Base-by-base conservation (phyloP, 2,113 vertebrate species). In the Xiphophorus hellerii region DNA sequence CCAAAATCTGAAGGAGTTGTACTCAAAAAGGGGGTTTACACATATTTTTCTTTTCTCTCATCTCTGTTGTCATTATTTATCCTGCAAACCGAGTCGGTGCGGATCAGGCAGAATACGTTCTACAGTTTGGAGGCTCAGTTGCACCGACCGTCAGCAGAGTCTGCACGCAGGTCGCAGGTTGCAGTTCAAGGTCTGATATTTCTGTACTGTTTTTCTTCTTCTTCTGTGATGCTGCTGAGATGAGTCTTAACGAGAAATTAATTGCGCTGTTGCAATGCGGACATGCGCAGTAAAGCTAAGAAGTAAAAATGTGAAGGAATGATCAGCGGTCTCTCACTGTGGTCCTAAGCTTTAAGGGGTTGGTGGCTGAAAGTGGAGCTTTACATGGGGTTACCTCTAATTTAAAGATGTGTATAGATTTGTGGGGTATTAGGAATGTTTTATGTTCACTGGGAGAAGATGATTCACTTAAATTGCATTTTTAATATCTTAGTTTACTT, bases 211-310 rank as follows among this genome's bases (percentile, higher is more conserved):
- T 58, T 58, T n/a, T 58, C 35, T 12, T 37, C 35, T n/a, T 10
- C 51, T 9, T 22, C 51, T 5, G 25, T n/a, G 51, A 9, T 58
- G 51, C 13, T 9, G 51, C 67, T 31, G 64, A 81, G 62, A 66
- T 25, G 54, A 54, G 3, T 69, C 58, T 66, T 83, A 42, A 76
- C 82, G 67, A n/a, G 27, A 72, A 74, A 80, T 80, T 72, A 87
- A 88, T 87, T 31, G 79, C 29, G 80, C 71, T n/a, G 28, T 27
- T 39, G 27, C 29, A 66, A 39, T 69, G 48, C 73, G 28, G 39
- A 51, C 81, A 81, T 82, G 79, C 76, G 82, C 73, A 77, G 73
- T 82, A 35, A 65, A 58, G 51, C 51, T 10, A 44, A 11, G 20
- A 6, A 14, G 39, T 42, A 42, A 9, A 31, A 20, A 17, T 58